Evolutionary conservation across 2,113 vertebrate genomes (phyloP).

Genomic region (Phyllostomus discolor): DNA sequence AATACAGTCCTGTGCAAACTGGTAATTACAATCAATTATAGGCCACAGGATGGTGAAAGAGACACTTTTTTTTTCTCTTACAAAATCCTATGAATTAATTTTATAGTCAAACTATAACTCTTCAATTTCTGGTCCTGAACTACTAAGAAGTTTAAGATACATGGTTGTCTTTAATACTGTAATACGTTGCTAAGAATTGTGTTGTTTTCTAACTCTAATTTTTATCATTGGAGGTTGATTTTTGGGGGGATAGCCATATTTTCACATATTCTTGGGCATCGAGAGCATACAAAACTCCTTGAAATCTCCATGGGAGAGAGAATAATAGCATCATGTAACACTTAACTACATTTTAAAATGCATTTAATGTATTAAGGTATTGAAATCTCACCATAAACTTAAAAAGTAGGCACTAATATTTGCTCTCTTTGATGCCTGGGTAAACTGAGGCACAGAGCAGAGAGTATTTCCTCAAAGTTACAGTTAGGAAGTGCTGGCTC

Average conservation of each 20-base stretch:
- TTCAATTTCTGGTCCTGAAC: constrained; percentile 17
- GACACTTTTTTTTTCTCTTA: constrained; percentile 5
- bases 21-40: constrained; percentile 71
- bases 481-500: not conserved
- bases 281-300: not conserved
- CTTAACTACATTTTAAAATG: not conserved
- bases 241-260: not conserved
- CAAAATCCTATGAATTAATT: constrained; percentile 61
- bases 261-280: not conserved
- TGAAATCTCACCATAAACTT: not conserved
- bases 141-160: constrained; percentile 38
- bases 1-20: constrained; percentile 57
- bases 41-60: constrained; percentile 48
- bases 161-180: not conserved
- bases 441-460: not conserved
- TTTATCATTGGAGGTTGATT: not conserved
- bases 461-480: not conserved
- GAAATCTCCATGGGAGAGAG: not conserved
- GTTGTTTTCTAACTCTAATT: not conserved
- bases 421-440: not conserved
- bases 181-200: not conserved
- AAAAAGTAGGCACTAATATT: not conserved
- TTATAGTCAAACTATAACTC: constrained; percentile 29
- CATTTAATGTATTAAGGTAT: not conserved
- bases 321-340: not conserved